Percentiles rank a stretch among this genome's conserved stretches.
Evolutionary conservation across 2,888 invertebrate genomes (phyloP).

Genomic region (Sepioteuthis lessoniana): DNA sequence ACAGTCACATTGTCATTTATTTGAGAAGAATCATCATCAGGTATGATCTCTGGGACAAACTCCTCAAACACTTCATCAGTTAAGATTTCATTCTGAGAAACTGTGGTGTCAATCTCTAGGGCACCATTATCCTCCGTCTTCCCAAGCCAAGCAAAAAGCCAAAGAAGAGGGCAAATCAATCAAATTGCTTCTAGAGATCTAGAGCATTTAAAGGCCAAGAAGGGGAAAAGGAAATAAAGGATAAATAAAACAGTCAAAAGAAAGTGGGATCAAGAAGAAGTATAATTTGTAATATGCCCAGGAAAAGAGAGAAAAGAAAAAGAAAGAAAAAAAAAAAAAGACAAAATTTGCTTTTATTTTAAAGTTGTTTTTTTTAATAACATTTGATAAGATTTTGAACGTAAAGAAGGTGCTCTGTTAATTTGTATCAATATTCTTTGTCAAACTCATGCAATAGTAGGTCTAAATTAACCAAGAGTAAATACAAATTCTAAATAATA

Average conservation of each 20-base stretch:
- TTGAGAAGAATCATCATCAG: slow-evolving; percentile 14
- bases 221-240: not conserved
- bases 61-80: slow-evolving; percentile 42
- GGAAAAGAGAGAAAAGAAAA: not conserved
- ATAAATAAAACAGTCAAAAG: not conserved
- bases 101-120: slow-evolving; percentile 17
- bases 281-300: not conserved
- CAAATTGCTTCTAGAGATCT: slow-evolving; percentile 35
- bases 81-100: slow-evolving; percentile 47
- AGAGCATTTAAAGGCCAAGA: slow-evolving; percentile 1
- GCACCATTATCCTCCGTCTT: slow-evolving; percentile 47
- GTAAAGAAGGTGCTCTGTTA: not conserved
- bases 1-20: not conserved
- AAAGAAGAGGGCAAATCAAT: slow-evolving; percentile 47
- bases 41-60: not conserved
- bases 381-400: not conserved
- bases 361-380: not conserved
- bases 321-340: too few species aligned
- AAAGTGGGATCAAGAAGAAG: not conserved
- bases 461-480: not conserved
- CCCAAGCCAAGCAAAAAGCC: slow-evolving; percentile 47
- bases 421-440: not conserved
- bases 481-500: not conserved
- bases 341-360: not conserved
- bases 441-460: not conserved